phyloP scores from a whole-genome alignment of 2,888 invertebrate species.

The Danaus chrysippus region DNA sequence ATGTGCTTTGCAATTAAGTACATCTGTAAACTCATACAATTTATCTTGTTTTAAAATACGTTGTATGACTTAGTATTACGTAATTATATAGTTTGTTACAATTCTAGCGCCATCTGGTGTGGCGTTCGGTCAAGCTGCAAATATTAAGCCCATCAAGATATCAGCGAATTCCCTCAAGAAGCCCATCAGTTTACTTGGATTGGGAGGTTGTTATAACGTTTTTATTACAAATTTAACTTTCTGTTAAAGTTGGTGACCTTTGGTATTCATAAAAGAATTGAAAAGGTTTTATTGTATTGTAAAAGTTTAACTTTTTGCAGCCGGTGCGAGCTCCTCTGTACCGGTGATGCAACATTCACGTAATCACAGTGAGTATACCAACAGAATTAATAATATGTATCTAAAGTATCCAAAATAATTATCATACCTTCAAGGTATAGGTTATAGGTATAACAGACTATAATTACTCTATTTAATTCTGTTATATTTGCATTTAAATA shows the following conservation, averaged over 20 bases:
- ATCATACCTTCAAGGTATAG: no score
- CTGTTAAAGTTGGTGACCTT: no score
- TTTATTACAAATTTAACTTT: background rate
- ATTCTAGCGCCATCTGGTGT: conserved; percentile 60
- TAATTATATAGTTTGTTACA: background rate
- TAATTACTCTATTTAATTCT: no score
- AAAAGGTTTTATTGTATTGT: background rate
- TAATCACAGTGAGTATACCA: background rate
- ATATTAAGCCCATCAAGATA: conserved; percentile 68
- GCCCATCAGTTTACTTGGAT: conserved; percentile 37
- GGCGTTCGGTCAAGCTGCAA: conserved; percentile 66
- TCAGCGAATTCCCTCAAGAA: conserved; percentile 63
- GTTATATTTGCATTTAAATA: no score
- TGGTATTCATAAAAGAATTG: no score
- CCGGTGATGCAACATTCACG: background rate
- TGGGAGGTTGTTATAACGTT: conserved; percentile 35
- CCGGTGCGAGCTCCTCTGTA: background rate
- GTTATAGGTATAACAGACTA: no score
- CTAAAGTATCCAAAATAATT: no score
- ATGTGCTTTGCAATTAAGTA: no score
- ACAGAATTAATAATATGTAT: background rate
- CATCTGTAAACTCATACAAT: no score
- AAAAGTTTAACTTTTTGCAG: background rate
- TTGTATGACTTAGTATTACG: background rate
- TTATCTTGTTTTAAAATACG: no score